phyloP scores from a whole-genome alignment of 2,113 vertebrate genomes.

The Scartelaos histophorus region DNA sequence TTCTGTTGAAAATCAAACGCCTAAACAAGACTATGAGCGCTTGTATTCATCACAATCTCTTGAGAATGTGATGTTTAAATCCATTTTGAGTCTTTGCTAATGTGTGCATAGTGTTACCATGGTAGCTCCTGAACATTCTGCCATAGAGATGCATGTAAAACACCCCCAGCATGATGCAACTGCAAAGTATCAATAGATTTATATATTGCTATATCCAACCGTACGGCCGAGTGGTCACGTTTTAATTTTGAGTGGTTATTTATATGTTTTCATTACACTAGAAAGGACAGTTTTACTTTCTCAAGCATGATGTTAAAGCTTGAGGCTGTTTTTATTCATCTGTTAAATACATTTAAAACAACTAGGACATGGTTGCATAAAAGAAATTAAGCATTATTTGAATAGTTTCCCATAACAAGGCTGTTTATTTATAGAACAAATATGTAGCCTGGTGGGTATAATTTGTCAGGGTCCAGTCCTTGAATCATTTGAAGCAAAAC shows the following conservation, averaged over 20 bases:
- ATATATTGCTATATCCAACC: neutral
- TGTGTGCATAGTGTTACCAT: no score
- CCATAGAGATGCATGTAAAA: no score
- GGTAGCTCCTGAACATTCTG: no score
- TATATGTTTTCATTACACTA: neutral
- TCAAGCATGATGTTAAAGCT: neutral
- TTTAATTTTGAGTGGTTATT: neutral
- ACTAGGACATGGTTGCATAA: no score
- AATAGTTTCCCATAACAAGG: neutral
- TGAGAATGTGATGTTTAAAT: no score
- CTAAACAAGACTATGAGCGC: no score
- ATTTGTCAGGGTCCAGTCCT: constrained; percentile 27
- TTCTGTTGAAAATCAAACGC: no score
- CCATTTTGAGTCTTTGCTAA: no score
- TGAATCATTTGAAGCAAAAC: constrained; percentile 21
- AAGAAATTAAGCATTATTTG: neutral
- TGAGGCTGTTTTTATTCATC: neutral
- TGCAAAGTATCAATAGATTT: no score
- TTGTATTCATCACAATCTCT: no score
- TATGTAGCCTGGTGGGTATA: constrained; percentile 8
- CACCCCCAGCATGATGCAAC: no score
- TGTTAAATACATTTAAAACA: neutral
- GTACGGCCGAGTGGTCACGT: neutral
- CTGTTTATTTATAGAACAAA: constrained; percentile 18
- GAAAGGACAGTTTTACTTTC: neutral